Evolutionary conservation across 2,113 vertebrate species (phyloP), one percentile per base, ranked within the genome.

Genomic region (Dunckerocampus dactyliophorus): DNA sequence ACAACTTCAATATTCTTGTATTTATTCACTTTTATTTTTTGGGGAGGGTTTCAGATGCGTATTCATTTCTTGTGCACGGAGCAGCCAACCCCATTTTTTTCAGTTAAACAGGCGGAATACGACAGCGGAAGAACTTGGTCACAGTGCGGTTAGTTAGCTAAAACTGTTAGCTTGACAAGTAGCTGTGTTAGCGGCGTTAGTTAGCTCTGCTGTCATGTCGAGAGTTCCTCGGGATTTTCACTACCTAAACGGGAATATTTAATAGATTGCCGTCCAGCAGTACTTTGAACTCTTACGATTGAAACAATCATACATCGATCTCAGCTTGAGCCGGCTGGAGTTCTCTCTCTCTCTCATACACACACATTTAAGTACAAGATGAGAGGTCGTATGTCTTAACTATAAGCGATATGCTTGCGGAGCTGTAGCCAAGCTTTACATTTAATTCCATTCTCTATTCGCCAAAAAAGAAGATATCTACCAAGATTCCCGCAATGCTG

Each of bases 101-200:
- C 54, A 56, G 37, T n/a, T 28, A 5, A 63, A 65, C 15, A 58
- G 37, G 59, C 48, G 57, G 34, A 19, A 54, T 70, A 87, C 87
- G 82, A 75, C 80, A 79, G 87, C 82, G 83, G 87, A 86, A 85
- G 83, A 85, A 81, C 39, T 75, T 79, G 54, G 65, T 70, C 70
- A 24, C 34, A 56, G 47, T 31, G 45, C 47, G 34, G 31, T 13
- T 28, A 57, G 69, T 65, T 67, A 70, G 77, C 74, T 72, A 4
- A 37, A 47, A 64, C 50, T 61, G 74, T 73, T 70, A 76, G 82
- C 76, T 43, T 62, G 47, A 49, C 10, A 8, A 34, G 31, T 31
- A 39, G 22, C 46, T 31, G 22, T 12, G 37, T 21, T 43, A 11
- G 34, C 19, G 8, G 43, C 24, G 16, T 50, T 17, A 19, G 16